phyloP scores from a whole-genome alignment of 2,113 vertebrate species.

The Siniperca chuatsi region DNA sequence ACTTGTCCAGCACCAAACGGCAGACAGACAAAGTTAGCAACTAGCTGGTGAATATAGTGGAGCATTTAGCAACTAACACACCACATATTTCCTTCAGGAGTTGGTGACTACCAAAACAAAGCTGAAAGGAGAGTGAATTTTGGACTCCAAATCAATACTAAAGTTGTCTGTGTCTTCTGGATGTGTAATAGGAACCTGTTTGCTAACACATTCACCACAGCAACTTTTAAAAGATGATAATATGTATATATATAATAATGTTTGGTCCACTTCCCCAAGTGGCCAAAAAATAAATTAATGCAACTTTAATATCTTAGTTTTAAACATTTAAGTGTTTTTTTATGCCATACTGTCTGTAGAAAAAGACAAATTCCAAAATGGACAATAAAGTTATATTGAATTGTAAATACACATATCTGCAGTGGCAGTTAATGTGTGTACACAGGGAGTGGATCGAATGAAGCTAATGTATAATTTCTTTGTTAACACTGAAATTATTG shows the following conservation, averaged over 20 bases:
- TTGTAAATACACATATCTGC: not conserved
- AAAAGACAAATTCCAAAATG: not conserved
- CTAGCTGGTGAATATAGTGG: not conserved
- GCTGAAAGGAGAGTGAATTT: not conserved
- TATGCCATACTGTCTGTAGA: not conserved
- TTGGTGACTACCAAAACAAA: not conserved
- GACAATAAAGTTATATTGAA: slow-evolving; percentile 5
- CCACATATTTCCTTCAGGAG: not conserved
- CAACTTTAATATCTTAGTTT: not conserved
- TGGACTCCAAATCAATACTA: not conserved
- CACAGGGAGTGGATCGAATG: not conserved
- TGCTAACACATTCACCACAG: not conserved
- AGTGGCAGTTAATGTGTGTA: not conserved
- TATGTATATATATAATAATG: not conserved
- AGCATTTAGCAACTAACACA: not conserved
- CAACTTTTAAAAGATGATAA: not conserved
- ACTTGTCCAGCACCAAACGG: no score
- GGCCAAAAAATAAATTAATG: not conserved
- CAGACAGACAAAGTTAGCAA: not conserved
- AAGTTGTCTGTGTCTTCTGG: not conserved
- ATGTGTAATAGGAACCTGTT: not conserved
- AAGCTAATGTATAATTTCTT: not conserved
- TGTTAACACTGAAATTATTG: not conserved
- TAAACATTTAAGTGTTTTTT: not conserved
- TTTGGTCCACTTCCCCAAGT: not conserved